Evolutionary conservation across 2,797 vertebrate genomes (phyloP).

Genomic region (Typhlichthys eigenmanni): DNA sequence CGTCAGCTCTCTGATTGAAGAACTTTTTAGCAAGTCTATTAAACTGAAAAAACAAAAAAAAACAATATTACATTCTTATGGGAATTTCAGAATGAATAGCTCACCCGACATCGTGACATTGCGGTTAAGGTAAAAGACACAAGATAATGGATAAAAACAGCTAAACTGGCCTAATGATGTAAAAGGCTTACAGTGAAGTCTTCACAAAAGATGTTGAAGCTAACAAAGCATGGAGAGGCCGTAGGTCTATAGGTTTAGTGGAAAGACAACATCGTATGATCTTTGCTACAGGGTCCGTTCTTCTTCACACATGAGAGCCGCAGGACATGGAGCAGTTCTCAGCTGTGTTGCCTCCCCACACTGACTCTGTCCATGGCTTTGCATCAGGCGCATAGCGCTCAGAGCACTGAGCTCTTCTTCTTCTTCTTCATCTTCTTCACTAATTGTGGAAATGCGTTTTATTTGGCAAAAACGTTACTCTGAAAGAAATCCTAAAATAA

Average conservation of each 20-base stretch:
- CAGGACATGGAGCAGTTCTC: slow-evolving; percentile 58
- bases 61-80: slow-evolving; percentile 12
- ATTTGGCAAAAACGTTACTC: no score
- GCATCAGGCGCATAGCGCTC: slow-evolving; percentile 17
- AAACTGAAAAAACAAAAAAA: background rate
- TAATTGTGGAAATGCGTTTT: no score
- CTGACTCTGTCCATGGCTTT: slow-evolving; percentile 46
- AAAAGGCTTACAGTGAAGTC: background rate
- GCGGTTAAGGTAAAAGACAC: background rate
- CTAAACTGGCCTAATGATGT: background rate
- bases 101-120: background rate
- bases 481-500: no score
- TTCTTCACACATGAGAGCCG: slow-evolving; percentile 69
- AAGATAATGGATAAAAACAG: background rate
- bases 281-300: slow-evolving; percentile 38
- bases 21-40: background rate
- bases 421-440: no score
- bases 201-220: slow-evolving; percentile 9
- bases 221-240: slow-evolving; percentile 14
- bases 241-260: slow-evolving; percentile 25
- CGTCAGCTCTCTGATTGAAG: background rate
- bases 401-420: no score
- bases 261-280: slow-evolving; percentile 36
- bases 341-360: slow-evolving; percentile 42
- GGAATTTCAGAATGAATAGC: slow-evolving; percentile 22